Percentiles rank a stretch among this genome's conserved stretches.
Conservation (phyloP, 2,888 invertebrate genomes). For the Drosophila monieri region DNA sequence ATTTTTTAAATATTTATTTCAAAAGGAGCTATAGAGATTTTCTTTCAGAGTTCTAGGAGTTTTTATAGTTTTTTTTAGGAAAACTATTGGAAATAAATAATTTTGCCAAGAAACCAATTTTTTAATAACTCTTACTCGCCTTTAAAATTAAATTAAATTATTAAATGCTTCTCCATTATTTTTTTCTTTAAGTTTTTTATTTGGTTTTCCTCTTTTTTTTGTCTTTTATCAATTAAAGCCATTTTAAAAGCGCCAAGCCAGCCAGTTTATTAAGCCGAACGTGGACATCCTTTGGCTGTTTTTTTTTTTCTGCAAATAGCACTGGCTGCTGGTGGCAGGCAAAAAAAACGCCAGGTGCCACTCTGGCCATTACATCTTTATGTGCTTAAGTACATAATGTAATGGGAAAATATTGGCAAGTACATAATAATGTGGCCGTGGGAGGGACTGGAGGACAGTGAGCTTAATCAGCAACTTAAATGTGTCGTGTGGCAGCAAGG, state of each 20-base stretch:
- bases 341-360: constrained; percentile 25
- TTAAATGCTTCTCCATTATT: too few species aligned
- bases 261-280: constrained; percentile 66
- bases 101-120: too few species aligned
- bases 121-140: too few species aligned
- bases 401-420: constrained; percentile 18
- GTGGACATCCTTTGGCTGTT: constrained; percentile 23
- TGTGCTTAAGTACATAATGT: constrained; percentile 72
- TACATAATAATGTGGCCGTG: constrained; percentile 19
- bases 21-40: background rate
- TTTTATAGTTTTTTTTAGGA: too few species aligned
- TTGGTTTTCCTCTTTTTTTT: constrained; percentile 21
- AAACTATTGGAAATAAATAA: too few species aligned
- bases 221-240: constrained; percentile 81
- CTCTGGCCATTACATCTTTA: constrained; percentile 75
- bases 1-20: background rate
- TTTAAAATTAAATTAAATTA: too few species aligned
- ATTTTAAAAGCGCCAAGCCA: constrained; percentile 70
- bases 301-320: constrained; percentile 8
- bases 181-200: background rate
- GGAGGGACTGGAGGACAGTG: constrained; percentile 16
- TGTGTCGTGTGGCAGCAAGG: constrained; percentile 74
- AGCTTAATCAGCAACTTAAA: constrained; percentile 80
- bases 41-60: background rate
- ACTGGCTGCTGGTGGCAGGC: constrained; percentile 31